Evolutionary conservation across 2,888 invertebrate species (phyloP), one percentile per base, ranked within the genome.

Genomic region (Congeria kusceri): DNA sequence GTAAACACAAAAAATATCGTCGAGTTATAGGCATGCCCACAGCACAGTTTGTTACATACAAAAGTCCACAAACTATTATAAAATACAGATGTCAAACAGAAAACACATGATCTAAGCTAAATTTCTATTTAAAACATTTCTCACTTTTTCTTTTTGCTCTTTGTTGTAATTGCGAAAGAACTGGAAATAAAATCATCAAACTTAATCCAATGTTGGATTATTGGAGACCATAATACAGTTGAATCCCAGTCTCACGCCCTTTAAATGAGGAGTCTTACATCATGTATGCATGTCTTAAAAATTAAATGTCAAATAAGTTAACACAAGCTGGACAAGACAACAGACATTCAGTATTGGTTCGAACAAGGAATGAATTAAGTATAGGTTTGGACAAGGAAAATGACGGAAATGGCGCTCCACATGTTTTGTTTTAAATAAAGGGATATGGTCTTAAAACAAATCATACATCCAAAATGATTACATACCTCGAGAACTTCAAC

Each of bases 401-500:
- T 56, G 23, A 4, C 23, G 23, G n/a, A 25, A 25, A 18, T 56
- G 27, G 18, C n/a, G 9, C 9, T 25, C 27, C 11, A 25, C 3
- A 59, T 25, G 28, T 9, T 59, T 23, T 59, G 23, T 2, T 59
- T 1, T 27, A 2, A 25, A 5, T 58, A 20, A 39, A 44, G n/a
- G 20, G 46, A 4, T 9, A 56, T 56, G 56, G 5, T 25, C 18
- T 46, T 5, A 23, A 28, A 25, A n/a, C 27, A 20, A 15, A 28
- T 15, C 11, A n/a, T 47, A 65, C 28, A 53, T 18, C 25, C 1
- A 47, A 25, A 53, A 53, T 7, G n/a, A 9, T 11, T 57, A 58
- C 80, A 61, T 75, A 89, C 90, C 89, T 91, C 88, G 28, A 91
- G 67, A 20, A 78, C 86, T 47, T 89, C 89, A 3, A 91, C 89